Conservation (phyloP, 2,113 vertebrate species). For the Naja naja region DNA sequence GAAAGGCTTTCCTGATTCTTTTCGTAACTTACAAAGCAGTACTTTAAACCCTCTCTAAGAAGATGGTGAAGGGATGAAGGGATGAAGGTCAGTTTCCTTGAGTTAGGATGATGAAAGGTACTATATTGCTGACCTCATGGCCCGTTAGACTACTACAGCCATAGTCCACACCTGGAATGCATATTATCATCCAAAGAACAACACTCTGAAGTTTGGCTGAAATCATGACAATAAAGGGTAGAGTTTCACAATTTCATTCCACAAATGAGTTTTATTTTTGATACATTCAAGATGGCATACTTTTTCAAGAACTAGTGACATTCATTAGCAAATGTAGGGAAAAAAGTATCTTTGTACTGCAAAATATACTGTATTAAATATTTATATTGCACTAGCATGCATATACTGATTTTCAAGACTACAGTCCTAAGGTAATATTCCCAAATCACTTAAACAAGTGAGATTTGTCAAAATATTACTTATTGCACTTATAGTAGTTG, state of each 20-base stretch:
- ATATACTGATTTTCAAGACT: not conserved
- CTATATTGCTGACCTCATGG: not conserved
- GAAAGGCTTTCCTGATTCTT: not conserved
- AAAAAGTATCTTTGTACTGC: not conserved
- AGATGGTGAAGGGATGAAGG: not conserved
- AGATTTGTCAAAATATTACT: not conserved
- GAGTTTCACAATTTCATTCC: not conserved
- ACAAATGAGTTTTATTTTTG: not conserved
- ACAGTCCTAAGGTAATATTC: not conserved
- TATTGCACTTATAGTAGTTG: not conserved
- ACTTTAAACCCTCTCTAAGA: not conserved
- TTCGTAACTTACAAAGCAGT: not conserved
- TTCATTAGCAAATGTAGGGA: not conserved
- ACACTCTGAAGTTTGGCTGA: not conserved
- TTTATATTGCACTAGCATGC: not conserved
- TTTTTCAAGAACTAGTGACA: not conserved
- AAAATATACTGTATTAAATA: not conserved
- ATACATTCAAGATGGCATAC: not conserved
- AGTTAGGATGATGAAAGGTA: not conserved
- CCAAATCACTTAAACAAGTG: not conserved
- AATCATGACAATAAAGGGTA: not conserved
- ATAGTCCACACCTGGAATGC: not conserved
- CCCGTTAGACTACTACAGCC: not conserved
- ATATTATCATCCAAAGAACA: not conserved
- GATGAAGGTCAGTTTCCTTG: not conserved